These are phyloP conservation scores for Pseudanteris insignis DNA, from an alignment of 2,888 invertebrate species.

Conservation along the genomic window DNA sequence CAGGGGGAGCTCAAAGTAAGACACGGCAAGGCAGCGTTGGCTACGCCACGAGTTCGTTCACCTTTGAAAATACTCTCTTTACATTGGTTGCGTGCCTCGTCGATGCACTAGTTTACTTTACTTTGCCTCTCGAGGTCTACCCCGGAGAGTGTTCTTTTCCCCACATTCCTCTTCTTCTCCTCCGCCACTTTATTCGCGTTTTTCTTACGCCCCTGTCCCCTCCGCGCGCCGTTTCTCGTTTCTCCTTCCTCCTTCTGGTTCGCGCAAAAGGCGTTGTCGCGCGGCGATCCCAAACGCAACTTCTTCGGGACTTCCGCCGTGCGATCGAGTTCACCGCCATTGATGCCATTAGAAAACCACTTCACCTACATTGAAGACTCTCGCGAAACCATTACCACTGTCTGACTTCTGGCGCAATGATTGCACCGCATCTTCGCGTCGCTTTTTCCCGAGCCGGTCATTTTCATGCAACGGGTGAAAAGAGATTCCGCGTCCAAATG, in stretches of 20 bases:
- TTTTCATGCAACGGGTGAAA: slow-evolving; percentile 37
- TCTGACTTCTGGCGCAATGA: slow-evolving; percentile 38
- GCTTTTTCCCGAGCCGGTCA: slow-evolving; percentile 35
- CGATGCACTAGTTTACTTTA: slow-evolving; percentile 49
- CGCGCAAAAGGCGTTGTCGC: slow-evolving; percentile 38
- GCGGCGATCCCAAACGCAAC: slow-evolving; percentile 26
- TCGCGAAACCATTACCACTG: slow-evolving; percentile 42
- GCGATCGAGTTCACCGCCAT: slow-evolving; percentile 46
- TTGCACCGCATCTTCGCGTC: slow-evolving; percentile 33
- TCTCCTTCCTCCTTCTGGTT: slow-evolving; percentile 16
- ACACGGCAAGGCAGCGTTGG: slow-evolving; percentile 44
- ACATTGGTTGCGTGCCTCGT: slow-evolving; percentile 60
- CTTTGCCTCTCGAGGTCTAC: slow-evolving; percentile 41
- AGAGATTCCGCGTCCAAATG: slow-evolving; percentile 11
- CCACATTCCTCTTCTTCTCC: slow-evolving; percentile 39
- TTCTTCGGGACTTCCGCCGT: slow-evolving; percentile 41
- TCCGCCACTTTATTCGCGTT: slow-evolving; percentile 13
- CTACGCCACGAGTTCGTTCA: slow-evolving; percentile 58
- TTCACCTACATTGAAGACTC: slow-evolving; percentile 53
- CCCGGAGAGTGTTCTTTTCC: slow-evolving; percentile 31
- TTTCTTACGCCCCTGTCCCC: slow-evolving; percentile 3
- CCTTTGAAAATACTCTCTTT: slow-evolving; percentile 64
- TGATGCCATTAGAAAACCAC: slow-evolving; percentile 55
- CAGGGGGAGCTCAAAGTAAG: too few relatives aligned
- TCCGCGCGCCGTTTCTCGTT: slow-evolving; percentile 13